Base-by-base conservation (phyloP, 2,888 invertebrate species). In the Sycophila texana region DNA sequence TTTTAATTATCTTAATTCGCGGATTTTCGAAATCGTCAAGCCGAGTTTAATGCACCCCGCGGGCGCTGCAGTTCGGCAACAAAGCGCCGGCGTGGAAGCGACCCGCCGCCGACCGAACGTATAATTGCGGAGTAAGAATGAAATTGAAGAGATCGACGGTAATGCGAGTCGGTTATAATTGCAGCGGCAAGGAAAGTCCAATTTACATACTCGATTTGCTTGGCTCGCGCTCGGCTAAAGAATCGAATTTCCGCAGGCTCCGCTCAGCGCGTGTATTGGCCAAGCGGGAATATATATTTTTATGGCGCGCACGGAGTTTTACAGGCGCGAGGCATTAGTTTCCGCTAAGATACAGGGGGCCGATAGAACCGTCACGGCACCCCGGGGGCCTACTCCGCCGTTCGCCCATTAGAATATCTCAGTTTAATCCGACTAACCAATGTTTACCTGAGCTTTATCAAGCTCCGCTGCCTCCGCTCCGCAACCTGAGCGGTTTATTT, bases 351-450 rank as follows among this genome's bases (percentile, higher is more conserved):
- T 86, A 86, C 83, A 57, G 85, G 83, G 82, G 80, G 83, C 84
- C 85, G 86, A 87, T 86, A 86, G 79, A 84, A 81, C 83, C 80
- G 67, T 82, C 84, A 87, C 83, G 86, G 85, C 85, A 85, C 90
- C 88, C 89, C 65, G 80, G 89, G 87, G 90, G 84, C 85, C 86
- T 82, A 87, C 87, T 85, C 75, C 80, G 82, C 53, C 39, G 26
- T 85, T 81, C 67, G 81, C 83, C 86, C 88, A 88, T 89, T 89
- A 87, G 88, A 90, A 89, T 89, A 89, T 89, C 88, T 87, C 87
- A 87, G 84, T 84, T 85, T 84, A 86, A 87, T 87, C 85, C 83
- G 82, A 78, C 85, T 82, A 82, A 84, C 84, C 86, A 85, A 84
- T 87, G 85, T 87, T 87, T 86, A 86, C 86, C 85, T 83, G 83